phyloP scores from a whole-genome alignment of 2,113 vertebrate genomes.

The Hippocampus zosterae region DNA sequence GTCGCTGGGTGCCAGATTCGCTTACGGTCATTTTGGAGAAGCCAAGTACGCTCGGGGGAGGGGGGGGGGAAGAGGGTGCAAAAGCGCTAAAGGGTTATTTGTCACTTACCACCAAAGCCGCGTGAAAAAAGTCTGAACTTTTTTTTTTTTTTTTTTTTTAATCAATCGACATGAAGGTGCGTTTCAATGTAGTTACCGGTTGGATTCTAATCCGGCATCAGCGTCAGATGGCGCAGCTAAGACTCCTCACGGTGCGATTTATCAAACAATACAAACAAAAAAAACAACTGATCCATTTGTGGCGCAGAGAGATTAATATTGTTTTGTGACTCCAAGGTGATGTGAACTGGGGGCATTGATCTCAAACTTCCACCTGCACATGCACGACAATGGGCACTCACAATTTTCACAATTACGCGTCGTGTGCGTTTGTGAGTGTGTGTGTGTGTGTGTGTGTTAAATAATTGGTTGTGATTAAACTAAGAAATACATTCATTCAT shows the following conservation, averaged over 20 bases:
- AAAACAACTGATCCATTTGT: slow-evolving; percentile 69
- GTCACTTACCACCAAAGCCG: slow-evolving; percentile 40
- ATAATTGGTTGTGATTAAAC: too few relatives aligned
- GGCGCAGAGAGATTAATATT: slow-evolving; percentile 59
- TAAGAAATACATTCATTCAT: too few relatives aligned
- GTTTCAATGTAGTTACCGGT: slow-evolving; percentile 50
- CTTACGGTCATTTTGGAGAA: slow-evolving; percentile 51
- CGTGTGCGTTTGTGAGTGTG: too few relatives aligned
- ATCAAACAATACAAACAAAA: slow-evolving; percentile 72
- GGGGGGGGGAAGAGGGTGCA: slow-evolving; percentile 38
- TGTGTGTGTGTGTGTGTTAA: too few relatives aligned
- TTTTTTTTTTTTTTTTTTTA: slow-evolving; percentile 11
- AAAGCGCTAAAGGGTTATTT: slow-evolving; percentile 57
- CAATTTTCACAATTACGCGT: not conserved
- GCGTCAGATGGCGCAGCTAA: slow-evolving; percentile 61
- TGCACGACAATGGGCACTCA: not conserved
- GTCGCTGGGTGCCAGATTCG: slow-evolving; percentile 42
- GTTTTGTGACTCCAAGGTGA: slow-evolving; percentile 46
- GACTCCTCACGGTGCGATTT: slow-evolving; percentile 69
- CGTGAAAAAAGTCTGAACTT: slow-evolving; percentile 35
- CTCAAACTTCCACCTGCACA: not conserved
- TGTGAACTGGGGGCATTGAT: slow-evolving; percentile 65
- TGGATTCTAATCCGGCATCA: slow-evolving; percentile 64
- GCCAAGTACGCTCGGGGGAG: slow-evolving; percentile 33
- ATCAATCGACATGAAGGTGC: slow-evolving; percentile 22